phyloP scores from a whole-genome alignment of 2,113 vertebrate genomes.

The Piprites chloris region DNA sequence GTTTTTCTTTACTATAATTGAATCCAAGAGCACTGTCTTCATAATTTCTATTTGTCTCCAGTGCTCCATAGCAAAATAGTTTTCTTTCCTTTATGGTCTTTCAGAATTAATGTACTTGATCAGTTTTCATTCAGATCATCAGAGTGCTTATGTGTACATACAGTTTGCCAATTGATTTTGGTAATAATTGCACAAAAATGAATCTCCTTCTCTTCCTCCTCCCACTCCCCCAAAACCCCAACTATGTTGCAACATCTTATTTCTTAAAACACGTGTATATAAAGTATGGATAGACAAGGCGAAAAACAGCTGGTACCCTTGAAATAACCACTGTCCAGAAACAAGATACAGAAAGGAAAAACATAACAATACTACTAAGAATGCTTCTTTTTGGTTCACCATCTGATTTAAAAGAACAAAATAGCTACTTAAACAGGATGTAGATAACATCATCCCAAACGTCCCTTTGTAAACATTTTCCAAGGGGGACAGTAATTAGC shows the following conservation, averaged over 20 bases:
- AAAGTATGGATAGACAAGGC: not conserved
- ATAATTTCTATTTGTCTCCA: not conserved
- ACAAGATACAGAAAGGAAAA: constrained; percentile 9
- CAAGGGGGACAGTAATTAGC: constrained; percentile 44
- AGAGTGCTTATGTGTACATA: not conserved
- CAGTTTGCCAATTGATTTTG: not conserved
- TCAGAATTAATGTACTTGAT: not conserved
- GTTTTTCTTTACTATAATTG: not conserved
- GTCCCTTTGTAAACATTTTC: constrained; percentile 40
- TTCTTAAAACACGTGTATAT: not conserved
- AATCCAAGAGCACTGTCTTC: not conserved
- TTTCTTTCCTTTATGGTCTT: not conserved
- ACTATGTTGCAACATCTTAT: not conserved
- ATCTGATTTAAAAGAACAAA: constrained; percentile 13
- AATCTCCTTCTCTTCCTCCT: not conserved
- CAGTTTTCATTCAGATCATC: not conserved
- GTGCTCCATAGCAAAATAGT: not conserved
- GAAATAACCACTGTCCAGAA: not conserved
- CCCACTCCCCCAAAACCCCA: not conserved
- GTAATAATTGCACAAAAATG: not conserved
- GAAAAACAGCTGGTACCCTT: not conserved
- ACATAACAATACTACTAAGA: not conserved
- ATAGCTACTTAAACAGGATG: constrained; percentile 34
- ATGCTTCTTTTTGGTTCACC: not conserved
- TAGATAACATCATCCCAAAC: constrained; percentile 36